phyloP scores from a whole-genome alignment of 2,113 vertebrate genomes.

The Pygoscelis antarcticus region DNA sequence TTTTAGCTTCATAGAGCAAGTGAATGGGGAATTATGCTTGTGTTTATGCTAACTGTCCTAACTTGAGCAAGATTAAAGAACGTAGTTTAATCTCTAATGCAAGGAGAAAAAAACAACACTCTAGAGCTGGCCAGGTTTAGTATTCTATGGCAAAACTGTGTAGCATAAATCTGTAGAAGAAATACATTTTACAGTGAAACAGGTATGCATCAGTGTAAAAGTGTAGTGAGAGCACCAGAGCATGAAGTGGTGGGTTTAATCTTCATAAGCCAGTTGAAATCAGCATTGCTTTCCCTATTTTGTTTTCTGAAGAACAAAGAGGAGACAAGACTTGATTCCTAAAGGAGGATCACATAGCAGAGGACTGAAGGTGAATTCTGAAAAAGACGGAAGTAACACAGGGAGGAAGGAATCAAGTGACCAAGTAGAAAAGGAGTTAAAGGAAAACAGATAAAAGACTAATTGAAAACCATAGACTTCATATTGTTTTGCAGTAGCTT shows the following conservation, averaged over 20 bases:
- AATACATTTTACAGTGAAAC: not conserved
- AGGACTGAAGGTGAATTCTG: not conserved
- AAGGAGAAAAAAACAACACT: not conserved
- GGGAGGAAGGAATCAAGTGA: not conserved
- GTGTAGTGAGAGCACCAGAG: not conserved
- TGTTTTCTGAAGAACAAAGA: not conserved
- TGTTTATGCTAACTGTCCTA: not conserved
- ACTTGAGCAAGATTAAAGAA: not conserved
- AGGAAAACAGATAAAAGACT: not conserved
- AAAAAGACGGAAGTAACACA: not conserved
- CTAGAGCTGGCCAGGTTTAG: not conserved
- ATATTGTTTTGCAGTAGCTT: not conserved
- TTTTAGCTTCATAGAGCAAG: not conserved
- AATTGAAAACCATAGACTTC: not conserved
- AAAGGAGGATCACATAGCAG: not conserved
- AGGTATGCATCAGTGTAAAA: not conserved
- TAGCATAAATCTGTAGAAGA: not conserved
- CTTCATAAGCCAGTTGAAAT: not conserved
- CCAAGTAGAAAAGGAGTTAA: not conserved
- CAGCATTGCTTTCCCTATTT: not conserved
- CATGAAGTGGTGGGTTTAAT: not conserved
- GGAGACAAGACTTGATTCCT: not conserved
- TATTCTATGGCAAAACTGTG: not conserved
- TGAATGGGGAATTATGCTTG: not conserved
- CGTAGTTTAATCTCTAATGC: not conserved